Percentiles rank a stretch among this genome's conserved stretches.
phyloP scores from a whole-genome alignment of 1,140 invertebrate genomes.

The Ips nitidus region DNA sequence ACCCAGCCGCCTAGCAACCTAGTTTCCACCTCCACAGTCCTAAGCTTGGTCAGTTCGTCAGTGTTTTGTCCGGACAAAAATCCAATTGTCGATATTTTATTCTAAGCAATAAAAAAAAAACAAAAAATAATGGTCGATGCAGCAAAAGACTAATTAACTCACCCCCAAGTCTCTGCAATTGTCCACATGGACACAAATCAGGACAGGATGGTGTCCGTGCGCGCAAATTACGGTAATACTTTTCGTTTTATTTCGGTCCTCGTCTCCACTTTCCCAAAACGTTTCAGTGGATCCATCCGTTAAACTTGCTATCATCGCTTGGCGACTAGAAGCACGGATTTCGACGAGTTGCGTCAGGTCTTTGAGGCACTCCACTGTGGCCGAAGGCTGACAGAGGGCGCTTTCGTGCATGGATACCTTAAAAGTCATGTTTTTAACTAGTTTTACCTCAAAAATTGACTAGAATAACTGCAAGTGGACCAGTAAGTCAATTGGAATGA shows the following conservation, averaged over 20 bases:
- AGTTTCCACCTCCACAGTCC: slow-evolving; percentile 80
- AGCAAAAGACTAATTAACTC: slow-evolving; percentile 44
- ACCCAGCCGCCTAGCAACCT: slow-evolving; percentile 80
- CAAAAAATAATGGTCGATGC: slow-evolving; percentile 43
- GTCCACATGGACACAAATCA: slow-evolving; percentile 87
- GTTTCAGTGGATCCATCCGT: slow-evolving; percentile 95
- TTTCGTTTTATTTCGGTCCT: slow-evolving; percentile 91
- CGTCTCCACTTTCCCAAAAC: slow-evolving; percentile 99
- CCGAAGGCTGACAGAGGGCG: slow-evolving; percentile 52
- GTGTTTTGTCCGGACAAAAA: slow-evolving; percentile 78
- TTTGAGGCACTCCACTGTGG: slow-evolving; percentile 65
- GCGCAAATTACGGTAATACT: slow-evolving; percentile 58
- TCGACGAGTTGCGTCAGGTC: slow-evolving; percentile 77
- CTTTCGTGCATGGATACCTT: slow-evolving; percentile 61
- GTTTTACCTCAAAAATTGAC: too few species aligned
- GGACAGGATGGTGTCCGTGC: slow-evolving; percentile 62
- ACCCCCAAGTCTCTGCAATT: slow-evolving; percentile 89
- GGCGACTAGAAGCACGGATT: slow-evolving; percentile 87
- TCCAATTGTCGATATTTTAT: slow-evolving; percentile 81
- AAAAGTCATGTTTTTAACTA: not conserved
- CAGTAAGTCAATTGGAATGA: too few species aligned
- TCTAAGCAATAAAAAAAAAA: slow-evolving; percentile 58
- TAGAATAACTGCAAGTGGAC: too few species aligned
- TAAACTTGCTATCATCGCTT: slow-evolving; percentile 89
- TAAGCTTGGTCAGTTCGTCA: slow-evolving; percentile 79